Base-by-base conservation (phyloP, 1,140 invertebrate species). In the Pomacea maculata region DNA sequence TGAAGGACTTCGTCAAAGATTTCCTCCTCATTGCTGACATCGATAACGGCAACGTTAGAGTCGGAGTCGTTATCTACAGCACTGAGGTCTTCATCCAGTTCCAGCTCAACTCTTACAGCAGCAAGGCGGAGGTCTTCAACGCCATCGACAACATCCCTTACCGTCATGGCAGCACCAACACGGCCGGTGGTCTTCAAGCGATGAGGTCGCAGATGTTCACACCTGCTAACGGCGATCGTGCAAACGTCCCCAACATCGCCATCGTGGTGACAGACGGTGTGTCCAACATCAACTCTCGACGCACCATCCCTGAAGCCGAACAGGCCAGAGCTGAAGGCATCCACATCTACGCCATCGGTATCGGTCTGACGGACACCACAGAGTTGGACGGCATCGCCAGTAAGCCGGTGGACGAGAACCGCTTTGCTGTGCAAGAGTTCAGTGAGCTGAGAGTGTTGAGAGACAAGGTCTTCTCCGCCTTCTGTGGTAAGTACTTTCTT, bases 291-390 rank as follows among this genome's bases (percentile, higher is more conserved):
- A 88, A 88, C 77, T 80, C 86, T 12, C 75, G 84, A n/a, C 83
- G 83, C 70, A 89, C 87, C 12, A 83, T 89, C 64, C 85, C 86
- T 45, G 85, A 88, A 84, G 87, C 87, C n/a, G 83, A 83, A 63
- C 68, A 70, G 61, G 85, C 83, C 14, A 75, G 82, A 63, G 82
- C 71, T 25, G 75, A 82, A 54, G 80, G 83, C 14, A 87, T 88
- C 67, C 79, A 86, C 55, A 86, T 89, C 70, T 89, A 88, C 82
- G 88, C 85, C 52, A 84, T 89, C 81, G 88, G 87, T 81, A 88
- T 87, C 79, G 87, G 86, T 64, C 65, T 87, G 9, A 75, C 79
- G 29, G 86, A 87, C 64, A 83, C 81, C 61, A 83, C 45, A 34
- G 87, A 88, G 82, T 73, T 88, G 61, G 84, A 87, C 75, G 83